A percentile compares a stretch with the other conserved stretches of the same genome.
These are phyloP conservation scores for Stenichneumon culpator DNA, from an alignment of 2,888 invertebrate genomes.

Conservation along the genomic window DNA sequence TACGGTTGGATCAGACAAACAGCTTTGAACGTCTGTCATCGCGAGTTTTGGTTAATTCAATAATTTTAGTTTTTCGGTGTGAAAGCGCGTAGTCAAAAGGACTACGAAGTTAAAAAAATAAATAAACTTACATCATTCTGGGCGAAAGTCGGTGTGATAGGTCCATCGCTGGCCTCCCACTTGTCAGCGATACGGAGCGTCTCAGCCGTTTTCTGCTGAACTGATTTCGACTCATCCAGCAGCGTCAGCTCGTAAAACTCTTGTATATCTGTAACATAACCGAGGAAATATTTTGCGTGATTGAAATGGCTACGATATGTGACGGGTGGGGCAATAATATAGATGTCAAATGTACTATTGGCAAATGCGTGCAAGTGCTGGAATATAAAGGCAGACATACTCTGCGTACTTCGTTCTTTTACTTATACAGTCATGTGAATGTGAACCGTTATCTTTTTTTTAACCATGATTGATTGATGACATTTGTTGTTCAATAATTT, in stretches of 20 bases:
- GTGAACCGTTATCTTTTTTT: no score
- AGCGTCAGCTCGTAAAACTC: slow-evolving; percentile 99
- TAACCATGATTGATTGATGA: no score
- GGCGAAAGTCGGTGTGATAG: slow-evolving; percentile 87
- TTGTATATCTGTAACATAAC: slow-evolving; percentile 94
- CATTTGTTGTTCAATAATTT: no score
- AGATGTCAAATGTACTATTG: slow-evolving; percentile 23
- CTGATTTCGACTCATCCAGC: slow-evolving; percentile 97
- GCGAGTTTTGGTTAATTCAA: no score
- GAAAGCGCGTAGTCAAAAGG: background rate
- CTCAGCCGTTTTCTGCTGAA: slow-evolving; percentile 98
- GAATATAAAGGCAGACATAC: slow-evolving; percentile 18
- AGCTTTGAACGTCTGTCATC: no score
- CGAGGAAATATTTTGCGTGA: slow-evolving; percentile 46
- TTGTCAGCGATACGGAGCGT: slow-evolving; percentile 97
- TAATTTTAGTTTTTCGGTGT: background rate
- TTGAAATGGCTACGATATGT: slow-evolving; percentile 65
- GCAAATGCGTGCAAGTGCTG: background rate
- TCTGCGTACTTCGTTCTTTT: background rate
- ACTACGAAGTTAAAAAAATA: no score
- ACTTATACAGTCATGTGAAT: background rate
- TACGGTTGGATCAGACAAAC: no score
- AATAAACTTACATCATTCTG: slow-evolving; percentile 87
- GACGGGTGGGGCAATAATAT: slow-evolving; percentile 2
- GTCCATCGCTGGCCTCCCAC: slow-evolving; percentile 93